phyloP scores from a whole-genome alignment of 2,113 vertebrate species.

The Riparia riparia region DNA sequence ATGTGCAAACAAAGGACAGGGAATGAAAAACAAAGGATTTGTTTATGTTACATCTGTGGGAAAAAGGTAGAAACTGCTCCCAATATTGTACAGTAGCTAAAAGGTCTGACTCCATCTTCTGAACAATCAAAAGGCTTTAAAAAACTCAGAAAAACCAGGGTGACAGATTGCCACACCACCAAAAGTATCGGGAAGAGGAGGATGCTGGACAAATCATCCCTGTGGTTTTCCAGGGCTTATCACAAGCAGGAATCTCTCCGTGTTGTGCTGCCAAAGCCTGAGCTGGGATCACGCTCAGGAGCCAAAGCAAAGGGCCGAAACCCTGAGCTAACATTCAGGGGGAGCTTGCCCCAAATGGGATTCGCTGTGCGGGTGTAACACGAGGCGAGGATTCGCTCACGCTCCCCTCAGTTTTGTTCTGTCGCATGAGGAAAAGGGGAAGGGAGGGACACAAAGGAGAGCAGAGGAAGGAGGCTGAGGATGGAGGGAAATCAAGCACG shows the following conservation, averaged over 20 bases:
- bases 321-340: conserved; percentile 43
- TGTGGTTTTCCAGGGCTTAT: conserved; percentile 1
- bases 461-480: neutral
- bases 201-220: neutral
- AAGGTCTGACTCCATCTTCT: too few species aligned
- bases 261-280: conserved; percentile 12
- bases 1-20: too few species aligned
- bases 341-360: neutral
- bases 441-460: neutral
- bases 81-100: too few species aligned
- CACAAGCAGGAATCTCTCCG: neutral
- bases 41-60: too few species aligned
- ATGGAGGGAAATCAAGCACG: neutral
- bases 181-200: neutral
- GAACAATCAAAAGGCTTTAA: too few species aligned
- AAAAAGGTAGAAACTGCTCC: too few species aligned
- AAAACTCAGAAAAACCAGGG: too few species aligned
- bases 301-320: conserved; percentile 32
- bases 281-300: neutral
- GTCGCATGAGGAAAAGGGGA: too few species aligned
- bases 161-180: neutral
- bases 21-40: too few species aligned
- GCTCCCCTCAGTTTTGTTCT: too few species aligned
- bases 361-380: neutral
- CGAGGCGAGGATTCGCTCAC: neutral